phyloP scores from a whole-genome alignment of 1,140 invertebrate genomes.

The Papilio helenus region DNA sequence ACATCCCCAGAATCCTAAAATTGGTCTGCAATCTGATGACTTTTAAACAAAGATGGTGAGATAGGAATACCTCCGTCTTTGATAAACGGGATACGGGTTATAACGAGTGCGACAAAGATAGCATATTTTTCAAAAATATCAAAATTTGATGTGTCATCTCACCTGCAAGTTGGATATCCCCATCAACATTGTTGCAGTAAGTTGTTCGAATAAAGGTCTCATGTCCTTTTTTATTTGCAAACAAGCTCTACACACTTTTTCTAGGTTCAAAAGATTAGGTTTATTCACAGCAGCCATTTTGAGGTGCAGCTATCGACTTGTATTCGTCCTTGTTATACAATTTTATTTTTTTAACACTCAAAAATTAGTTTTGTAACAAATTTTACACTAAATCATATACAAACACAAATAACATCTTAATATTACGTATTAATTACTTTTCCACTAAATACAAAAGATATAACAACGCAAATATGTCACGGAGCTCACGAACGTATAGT shows the following conservation, averaged over 20 bases:
- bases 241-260: constrained; percentile 85
- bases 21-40: constrained; percentile 62
- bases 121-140: constrained; percentile 70
- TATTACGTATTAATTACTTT: background rate
- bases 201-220: constrained; percentile 84
- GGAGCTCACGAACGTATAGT: constrained; percentile 26
- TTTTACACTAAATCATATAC: background rate
- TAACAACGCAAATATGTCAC: constrained; percentile 13
- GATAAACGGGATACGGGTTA: constrained; percentile 42
- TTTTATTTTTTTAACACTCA: constrained; percentile 39
- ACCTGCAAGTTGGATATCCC: constrained; percentile 84
- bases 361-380: constrained; percentile 4
- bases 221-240: constrained; percentile 85
- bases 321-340: constrained; percentile 71
- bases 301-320: constrained; percentile 65
- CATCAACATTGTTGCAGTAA: constrained; percentile 85
- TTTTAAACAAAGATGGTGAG: constrained; percentile 80
- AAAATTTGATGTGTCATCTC: constrained; percentile 60
- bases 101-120: constrained; percentile 66
- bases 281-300: constrained; percentile 77
- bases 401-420: background rate
- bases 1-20: constrained; percentile 62
- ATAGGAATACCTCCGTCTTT: constrained; percentile 58
- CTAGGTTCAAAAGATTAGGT: constrained; percentile 73
- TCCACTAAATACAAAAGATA: background rate